Percentiles rank a stretch among this genome's conserved stretches.
These are phyloP conservation scores for Lasioglossum leucozonium DNA, from an alignment of 2,888 invertebrate genomes.

Conservation along the genomic window DNA sequence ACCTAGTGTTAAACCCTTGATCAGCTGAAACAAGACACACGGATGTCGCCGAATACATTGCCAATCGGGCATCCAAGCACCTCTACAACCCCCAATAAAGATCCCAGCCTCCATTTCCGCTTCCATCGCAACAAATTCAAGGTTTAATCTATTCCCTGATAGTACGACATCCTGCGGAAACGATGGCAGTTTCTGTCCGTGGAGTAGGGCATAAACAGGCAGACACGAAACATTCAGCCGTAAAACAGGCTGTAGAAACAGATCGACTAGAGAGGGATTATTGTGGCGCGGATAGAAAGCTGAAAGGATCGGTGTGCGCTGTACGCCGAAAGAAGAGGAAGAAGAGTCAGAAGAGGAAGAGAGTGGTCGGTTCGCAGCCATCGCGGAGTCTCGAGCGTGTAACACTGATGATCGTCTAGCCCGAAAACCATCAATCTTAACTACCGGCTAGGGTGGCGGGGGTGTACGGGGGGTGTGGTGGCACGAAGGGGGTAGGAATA, in stretches of 20 bases:
- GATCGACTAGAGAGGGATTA: not conserved
- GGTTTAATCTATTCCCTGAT: not conserved
- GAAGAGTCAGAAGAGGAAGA: not conserved
- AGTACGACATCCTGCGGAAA: not conserved
- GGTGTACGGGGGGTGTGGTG: not conserved
- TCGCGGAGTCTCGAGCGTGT: constrained; percentile 10
- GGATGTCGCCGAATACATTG: not conserved
- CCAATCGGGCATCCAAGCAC: not conserved
- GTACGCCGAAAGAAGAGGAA: constrained; percentile 7
- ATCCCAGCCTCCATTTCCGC: not conserved
- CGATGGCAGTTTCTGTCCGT: not conserved
- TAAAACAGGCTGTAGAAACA: constrained; percentile 10
- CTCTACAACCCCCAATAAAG: not conserved
- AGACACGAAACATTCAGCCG: not conserved
- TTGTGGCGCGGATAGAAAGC: not conserved
- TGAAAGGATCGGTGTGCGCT: constrained; percentile 15
- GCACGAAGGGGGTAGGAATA: constrained; percentile 25
- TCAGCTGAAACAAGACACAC: not conserved
- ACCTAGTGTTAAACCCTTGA: not conserved
- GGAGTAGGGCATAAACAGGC: not conserved
- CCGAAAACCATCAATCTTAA: constrained; percentile 44
- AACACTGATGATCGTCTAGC: constrained; percentile 36
- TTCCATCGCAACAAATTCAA: not conserved
- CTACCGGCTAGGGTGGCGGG: constrained; percentile 24
- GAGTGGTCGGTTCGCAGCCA: constrained; percentile 18